Percentiles rank a stretch among this genome's conserved stretches.
Conservation (phyloP, 2,113 vertebrate genomes). For the Xiphophorus couchianus region DNA sequence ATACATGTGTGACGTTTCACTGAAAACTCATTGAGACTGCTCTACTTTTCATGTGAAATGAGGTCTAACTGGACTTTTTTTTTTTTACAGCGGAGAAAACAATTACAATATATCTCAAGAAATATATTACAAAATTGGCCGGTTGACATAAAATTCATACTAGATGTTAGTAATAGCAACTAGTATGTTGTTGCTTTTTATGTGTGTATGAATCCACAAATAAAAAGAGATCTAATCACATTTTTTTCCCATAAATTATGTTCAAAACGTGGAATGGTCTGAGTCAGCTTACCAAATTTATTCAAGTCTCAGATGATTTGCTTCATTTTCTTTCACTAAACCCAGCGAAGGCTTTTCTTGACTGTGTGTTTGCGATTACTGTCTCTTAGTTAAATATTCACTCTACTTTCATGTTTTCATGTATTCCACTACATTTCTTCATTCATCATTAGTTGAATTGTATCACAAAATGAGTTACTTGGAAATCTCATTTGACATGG, state of each 20-base stretch:
- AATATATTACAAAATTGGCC: neutral
- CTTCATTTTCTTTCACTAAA: no score
- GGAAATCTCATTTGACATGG: neutral
- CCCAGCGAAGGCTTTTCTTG: neutral
- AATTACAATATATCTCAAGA: neutral
- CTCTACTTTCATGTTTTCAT: no score
- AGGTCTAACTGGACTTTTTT: neutral
- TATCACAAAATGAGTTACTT: neutral
- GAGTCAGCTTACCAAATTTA: neutral
- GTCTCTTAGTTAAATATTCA: no score
- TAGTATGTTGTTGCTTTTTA: no score
- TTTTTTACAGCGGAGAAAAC: neutral
- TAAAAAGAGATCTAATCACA: neutral
- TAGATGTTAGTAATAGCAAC: neutral
- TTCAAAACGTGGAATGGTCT: no score
- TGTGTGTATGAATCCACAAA: neutral
- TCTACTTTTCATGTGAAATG: conserved; percentile 13
- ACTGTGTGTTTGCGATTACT: neutral
- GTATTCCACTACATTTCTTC: no score
- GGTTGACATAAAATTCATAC: neutral
- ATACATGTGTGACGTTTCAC: neutral
- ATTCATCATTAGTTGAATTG: no score
- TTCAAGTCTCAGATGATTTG: neutral
- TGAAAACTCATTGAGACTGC: neutral
- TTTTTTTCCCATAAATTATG: no score